Conservation (phyloP, 23 tunicate genomes). For the Halocynthia roretzi region DNA sequence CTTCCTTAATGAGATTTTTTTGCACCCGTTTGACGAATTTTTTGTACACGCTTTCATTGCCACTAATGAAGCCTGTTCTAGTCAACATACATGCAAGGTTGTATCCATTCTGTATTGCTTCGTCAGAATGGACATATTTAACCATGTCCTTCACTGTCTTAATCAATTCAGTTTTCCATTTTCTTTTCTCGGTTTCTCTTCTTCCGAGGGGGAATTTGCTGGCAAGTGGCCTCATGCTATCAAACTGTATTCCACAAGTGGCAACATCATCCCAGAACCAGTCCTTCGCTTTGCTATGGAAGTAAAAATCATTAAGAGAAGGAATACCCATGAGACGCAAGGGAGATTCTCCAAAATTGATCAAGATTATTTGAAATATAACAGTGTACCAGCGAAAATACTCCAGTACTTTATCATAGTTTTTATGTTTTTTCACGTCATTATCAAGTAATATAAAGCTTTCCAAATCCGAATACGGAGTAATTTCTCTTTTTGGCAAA, state of each 20-base stretch:
- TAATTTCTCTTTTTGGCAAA: conserved; percentile 33
- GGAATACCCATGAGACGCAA: conserved; percentile 1
- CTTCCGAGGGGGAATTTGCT: too few species aligned
- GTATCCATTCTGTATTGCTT: conserved; percentile 9
- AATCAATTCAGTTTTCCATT: conserved; percentile 6
- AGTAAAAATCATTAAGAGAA: not conserved
- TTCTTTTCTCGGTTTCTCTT: too few species aligned
- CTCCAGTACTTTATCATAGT: conserved; percentile 11
- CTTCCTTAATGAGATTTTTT: not conserved
- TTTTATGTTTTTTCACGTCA: conserved; percentile 4
- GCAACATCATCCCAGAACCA: not conserved
- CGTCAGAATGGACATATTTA: not conserved
- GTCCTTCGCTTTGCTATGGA: not conserved
- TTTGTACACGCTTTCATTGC: conserved; percentile 17
- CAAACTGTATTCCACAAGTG: not conserved
- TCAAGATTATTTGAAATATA: conserved; percentile 39
- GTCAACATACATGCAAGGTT: conserved; percentile 20
- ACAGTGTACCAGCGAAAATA: conserved; percentile 59
- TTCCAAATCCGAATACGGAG: conserved; percentile 45
- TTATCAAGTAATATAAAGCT: conserved; percentile 27
- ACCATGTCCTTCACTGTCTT: conserved; percentile 30
- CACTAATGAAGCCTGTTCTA: conserved; percentile 30
- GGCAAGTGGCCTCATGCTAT: not conserved
- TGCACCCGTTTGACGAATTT: conserved; percentile 4
- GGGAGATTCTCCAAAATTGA: conserved; percentile 32